A percentile compares a stretch with the other conserved stretches of the same genome.
Conservation (phyloP, 2,888 invertebrate species). For the Melolontha melolontha region DNA sequence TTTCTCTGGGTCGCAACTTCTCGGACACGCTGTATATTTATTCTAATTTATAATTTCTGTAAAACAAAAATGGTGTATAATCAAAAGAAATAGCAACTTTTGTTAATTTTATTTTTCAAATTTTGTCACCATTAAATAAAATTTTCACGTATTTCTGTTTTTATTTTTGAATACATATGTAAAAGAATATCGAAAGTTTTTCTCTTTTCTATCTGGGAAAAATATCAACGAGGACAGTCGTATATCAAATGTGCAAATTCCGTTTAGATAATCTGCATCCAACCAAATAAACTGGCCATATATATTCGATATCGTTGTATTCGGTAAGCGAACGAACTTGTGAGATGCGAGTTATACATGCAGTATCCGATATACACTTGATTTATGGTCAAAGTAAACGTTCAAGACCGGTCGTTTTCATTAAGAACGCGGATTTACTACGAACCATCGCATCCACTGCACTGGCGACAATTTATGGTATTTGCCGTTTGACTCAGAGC, state of each 20-base stretch:
- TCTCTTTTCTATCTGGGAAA: conserved; percentile 4
- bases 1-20: no score
- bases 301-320: conserved; percentile 50
- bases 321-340: conserved; percentile 10
- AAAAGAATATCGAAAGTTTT: conserved; percentile 8
- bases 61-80: no score
- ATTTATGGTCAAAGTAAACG: conserved; percentile 47
- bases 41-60: no score
- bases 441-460: conserved; percentile 39
- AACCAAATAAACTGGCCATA: conserved; percentile 53
- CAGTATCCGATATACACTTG: conserved; percentile 49
- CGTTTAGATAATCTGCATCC: conserved; percentile 51
- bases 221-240: conserved; percentile 18
- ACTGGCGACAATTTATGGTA: conserved; percentile 57
- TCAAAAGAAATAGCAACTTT: no score
- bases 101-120: no score
- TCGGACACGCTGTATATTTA: no score
- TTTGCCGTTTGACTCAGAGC: conserved; percentile 55
- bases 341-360: conserved; percentile 47
- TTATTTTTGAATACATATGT: not conserved
- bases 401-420: conserved; percentile 44
- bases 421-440: conserved; percentile 44
- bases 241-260: conserved; percentile 48
- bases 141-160: not conserved
- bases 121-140: not conserved